Percentiles rank a stretch among this genome's conserved stretches.
Evolutionary conservation across 1,140 invertebrate species (phyloP).

Genomic region (Hermetia illucens): DNA sequence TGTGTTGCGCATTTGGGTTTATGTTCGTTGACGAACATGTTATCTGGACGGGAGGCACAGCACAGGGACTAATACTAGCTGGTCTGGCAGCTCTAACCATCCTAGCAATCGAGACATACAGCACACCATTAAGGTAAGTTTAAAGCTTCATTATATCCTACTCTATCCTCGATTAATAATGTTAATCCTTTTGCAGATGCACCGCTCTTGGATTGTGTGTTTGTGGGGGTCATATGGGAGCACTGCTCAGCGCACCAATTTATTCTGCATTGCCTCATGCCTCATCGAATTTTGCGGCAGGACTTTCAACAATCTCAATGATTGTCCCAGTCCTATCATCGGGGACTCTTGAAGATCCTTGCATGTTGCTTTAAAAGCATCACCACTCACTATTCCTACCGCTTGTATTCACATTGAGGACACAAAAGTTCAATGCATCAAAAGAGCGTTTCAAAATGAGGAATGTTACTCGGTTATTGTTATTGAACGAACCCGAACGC

Average conservation of each 20-base stretch:
- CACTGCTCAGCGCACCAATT: background rate
- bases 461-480: no score
- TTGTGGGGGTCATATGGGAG: slow-evolving; percentile 1
- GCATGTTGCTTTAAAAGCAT: slow-evolving; percentile 1
- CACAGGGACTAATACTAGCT: slow-evolving; percentile 2
- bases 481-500: no score
- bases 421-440: no score
- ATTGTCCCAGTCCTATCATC: background rate
- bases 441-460: no score
- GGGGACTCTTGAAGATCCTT: slow-evolving; percentile 1
- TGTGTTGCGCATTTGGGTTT: background rate
- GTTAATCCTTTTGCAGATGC: slow-evolving; percentile 2
- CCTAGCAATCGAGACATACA: background rate
- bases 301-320: background rate
- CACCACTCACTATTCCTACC: no score
- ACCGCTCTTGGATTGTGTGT: slow-evolving; percentile 2
- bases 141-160: background rate
- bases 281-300: slow-evolving; percentile 2
- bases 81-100: background rate
- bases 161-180: background rate
- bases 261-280: background rate
- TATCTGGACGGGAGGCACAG: background rate
- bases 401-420: no score
- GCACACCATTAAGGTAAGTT: slow-evolving; percentile 2
- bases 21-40: slow-evolving; percentile 1